Evolutionary conservation across 2,797 vertebrate species (phyloP), one percentile per base, ranked within the genome.

Genomic region (Pangasius mekongensis): DNA sequence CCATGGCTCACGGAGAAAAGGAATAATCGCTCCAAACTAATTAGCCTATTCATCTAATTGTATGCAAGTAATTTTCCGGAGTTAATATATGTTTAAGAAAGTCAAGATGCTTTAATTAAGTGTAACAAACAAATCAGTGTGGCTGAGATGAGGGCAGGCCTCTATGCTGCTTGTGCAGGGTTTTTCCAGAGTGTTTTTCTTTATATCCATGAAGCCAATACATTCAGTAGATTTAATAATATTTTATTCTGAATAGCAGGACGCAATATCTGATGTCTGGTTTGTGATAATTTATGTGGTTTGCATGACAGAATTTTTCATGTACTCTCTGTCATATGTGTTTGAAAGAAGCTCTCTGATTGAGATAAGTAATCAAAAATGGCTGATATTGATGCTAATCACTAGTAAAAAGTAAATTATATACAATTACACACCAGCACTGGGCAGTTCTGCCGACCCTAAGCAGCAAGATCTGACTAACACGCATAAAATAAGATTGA

Each of bases 401-500:
- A 96, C 94, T 97, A 95, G 96, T 96, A 96, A 96, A 95, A 95
- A 97, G 97, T 96, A 97, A 98, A 98, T 98, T 97, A 98, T 96
- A 95, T 96, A 97, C 97, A 98, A 99, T 99, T 99, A 99, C 96
- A 96, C 96, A 96, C 96, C 96, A 97, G 97, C 96, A 97, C 97
- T 97, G 98, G 98, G 97, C 98, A 98, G 97, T 96, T 96, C 94
- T 97, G 97, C 98, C 97, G 97, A 97, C 96, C 97, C 97, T 96
- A 96, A 97, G 97, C 98, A 98, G 98, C 97, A 98, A 97, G 98
- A 99, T 98, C 97, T 98, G 97, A 97, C 97, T 99, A 99, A 99
- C 97, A 99, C 97, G 97, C 98, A 99, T 98, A 99, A 99, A 99
- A 99, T 98, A 99, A 98, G 98, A 99, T 99, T 99, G 98, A 98